These are phyloP conservation scores for Ceramica pisi DNA, from an alignment of 2,888 invertebrate genomes.

Conservation along the genomic window DNA sequence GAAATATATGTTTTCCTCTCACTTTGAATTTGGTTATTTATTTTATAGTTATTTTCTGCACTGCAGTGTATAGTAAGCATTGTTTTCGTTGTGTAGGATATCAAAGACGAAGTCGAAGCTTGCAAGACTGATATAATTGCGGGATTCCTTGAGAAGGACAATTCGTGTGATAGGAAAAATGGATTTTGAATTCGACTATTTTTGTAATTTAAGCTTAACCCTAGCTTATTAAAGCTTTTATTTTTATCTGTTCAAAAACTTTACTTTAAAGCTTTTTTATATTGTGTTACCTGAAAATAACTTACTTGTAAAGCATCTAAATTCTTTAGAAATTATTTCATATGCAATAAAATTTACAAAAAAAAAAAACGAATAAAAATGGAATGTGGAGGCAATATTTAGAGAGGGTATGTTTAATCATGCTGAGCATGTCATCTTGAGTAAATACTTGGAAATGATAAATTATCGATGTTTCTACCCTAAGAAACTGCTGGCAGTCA, in stretches of 20 bases:
- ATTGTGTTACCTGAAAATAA: constrained; percentile 21
- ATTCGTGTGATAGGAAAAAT: constrained; percentile 80
- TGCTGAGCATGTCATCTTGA: constrained; percentile 71
- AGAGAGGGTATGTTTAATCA: constrained; percentile 52
- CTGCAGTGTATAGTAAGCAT: constrained; percentile 39
- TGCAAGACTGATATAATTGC: constrained; percentile 86
- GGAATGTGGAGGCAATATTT: constrained; percentile 67
- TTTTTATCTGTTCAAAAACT: constrained; percentile 28
- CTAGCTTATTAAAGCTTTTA: constrained; percentile 64
- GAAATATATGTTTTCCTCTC: constrained; percentile 20
- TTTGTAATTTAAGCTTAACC: constrained; percentile 77
- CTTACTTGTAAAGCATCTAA: constrained; percentile 8
- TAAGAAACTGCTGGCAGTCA: constrained; percentile 61
- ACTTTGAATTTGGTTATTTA: background rate
- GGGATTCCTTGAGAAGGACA: constrained; percentile 86
- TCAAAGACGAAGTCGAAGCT: constrained; percentile 82
- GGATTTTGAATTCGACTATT: constrained; percentile 83
- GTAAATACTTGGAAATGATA: constrained; percentile 34
- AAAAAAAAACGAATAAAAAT: constrained; percentile 41
- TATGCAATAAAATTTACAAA: constrained; percentile 14
- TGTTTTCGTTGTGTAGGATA: constrained; percentile 64
- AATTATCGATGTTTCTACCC: constrained; percentile 23
- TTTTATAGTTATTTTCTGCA: constrained; percentile 38
- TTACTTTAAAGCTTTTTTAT: constrained; percentile 43
- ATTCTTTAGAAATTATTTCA: constrained; percentile 13